Conservation (phyloP, 92 coral and sea anemone species). For the Paramuricea clavata region DNA sequence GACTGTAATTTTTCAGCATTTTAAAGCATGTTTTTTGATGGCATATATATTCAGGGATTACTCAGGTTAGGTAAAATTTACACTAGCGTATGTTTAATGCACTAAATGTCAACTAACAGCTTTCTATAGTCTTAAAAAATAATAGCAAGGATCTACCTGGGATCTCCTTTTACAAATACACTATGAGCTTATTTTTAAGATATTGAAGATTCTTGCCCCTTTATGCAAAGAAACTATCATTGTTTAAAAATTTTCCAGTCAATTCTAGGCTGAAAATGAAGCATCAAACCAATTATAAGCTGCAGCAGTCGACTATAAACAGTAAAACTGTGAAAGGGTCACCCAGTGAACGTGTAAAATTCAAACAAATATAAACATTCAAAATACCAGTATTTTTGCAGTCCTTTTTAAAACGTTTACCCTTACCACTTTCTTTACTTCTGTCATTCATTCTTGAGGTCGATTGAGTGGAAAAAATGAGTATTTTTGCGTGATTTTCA, state of each 20-base stretch:
- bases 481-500: not conserved
- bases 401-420: not conserved
- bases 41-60: not conserved
- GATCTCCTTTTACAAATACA: not conserved
- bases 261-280: not conserved
- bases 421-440: conserved; percentile 19
- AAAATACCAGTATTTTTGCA: not conserved
- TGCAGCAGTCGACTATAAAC: not conserved
- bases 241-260: not conserved
- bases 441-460: conserved; percentile 9
- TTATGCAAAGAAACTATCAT: not conserved
- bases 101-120: not conserved
- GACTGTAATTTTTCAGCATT: too few relatives aligned
- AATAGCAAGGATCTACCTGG: not conserved
- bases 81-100: not conserved
- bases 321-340: not conserved
- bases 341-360: not conserved
- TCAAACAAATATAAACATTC: not conserved
- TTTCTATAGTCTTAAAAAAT: not conserved
- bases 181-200: not conserved
- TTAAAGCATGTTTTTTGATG: too few relatives aligned
- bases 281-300: not conserved
- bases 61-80: not conserved
- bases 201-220: not conserved
- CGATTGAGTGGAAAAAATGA: not conserved